Conservation (phyloP, 2,797 vertebrate genomes). For the Staurois parvus region DNA sequence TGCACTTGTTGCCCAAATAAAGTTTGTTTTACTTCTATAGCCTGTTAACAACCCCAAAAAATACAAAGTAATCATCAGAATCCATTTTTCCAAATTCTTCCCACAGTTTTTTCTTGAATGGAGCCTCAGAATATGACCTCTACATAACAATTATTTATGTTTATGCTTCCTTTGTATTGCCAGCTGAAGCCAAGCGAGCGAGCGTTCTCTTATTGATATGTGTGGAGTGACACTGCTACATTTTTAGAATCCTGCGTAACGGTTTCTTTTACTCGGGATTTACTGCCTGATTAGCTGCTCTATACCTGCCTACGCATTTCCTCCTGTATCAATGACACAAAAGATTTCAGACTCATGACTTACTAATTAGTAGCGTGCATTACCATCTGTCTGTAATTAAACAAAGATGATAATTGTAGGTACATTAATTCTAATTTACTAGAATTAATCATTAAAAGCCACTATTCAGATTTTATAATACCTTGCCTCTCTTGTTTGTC, state of each 20-base stretch:
- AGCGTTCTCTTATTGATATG: background rate
- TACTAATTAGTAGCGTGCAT: slow-evolving; percentile 45
- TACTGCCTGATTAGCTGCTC: slow-evolving; percentile 23
- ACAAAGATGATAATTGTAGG: slow-evolving; percentile 45
- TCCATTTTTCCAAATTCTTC: too few species aligned
- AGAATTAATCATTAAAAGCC: slow-evolving; percentile 36
- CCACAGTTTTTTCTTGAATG: too few species aligned
- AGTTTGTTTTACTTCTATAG: too few species aligned
- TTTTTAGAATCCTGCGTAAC: background rate
- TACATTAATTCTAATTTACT: slow-evolving; percentile 48
- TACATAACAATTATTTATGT: background rate
- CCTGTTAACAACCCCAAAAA: too few species aligned
- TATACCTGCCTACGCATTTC: slow-evolving; percentile 38
- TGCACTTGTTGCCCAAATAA: too few species aligned
- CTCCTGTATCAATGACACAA: slow-evolving; percentile 46
- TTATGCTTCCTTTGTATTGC: background rate
- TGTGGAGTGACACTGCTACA: background rate
- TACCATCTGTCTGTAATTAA: slow-evolving; percentile 58
- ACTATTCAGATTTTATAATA: background rate
- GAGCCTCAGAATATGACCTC: background rate
- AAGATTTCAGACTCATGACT: slow-evolving; percentile 30
- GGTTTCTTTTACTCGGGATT: background rate
- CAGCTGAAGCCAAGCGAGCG: background rate
- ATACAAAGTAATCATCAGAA: too few species aligned
- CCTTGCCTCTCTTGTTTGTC: background rate